Evolutionary conservation across 35 echinoderm and acorn worm species (phyloP), one percentile per base, ranked within the genome.

Genomic region (Ophioderma brevispina): DNA sequence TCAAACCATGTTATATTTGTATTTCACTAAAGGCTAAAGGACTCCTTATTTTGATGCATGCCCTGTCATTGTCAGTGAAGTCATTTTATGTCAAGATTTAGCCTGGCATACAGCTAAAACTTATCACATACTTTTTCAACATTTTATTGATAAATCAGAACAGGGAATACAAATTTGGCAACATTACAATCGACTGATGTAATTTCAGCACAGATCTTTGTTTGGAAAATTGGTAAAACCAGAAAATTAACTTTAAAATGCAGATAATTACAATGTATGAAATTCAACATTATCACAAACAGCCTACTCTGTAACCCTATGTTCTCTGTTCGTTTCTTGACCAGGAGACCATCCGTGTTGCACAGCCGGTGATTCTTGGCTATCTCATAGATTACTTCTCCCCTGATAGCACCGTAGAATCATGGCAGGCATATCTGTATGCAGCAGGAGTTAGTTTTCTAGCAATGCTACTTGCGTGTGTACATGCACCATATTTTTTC

Each of bases 351-450:
- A 82, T 99, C 15, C 87, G 91, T 33, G 41, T 99, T 31, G 36
- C 78, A 18, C 93, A 99, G n/a, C 97, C 97, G 3, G 91, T 99
- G 42, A 32, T 99, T 4, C 59, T 99, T 0, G 91, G 88, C 33
- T 75, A 76, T 14, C 76, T 99, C 15, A 94, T 94, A 0, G 85
- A 92, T 55, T 99, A 99, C 79, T 99, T 99, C 82, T 88, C 88
- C 0, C 30, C 85, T 0, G 31, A 11, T 23, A 30, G 4, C 10
- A 8, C 59, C n/a, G 52, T 91, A 23, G 38, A 76, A 14, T 31
- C 34, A 56, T 28, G 50, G 13, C n/a, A 95, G 31, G 97, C 94
- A 3, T 93, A 91, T 76, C 0, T 88, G 0, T 95, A 95, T 35
- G 97, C 97, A 0, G 89, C 70, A 35, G 42, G 40, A 1, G 78